Evolutionary conservation across 2,888 invertebrate species (phyloP).

Genomic region (Physocephala rufipes): DNA sequence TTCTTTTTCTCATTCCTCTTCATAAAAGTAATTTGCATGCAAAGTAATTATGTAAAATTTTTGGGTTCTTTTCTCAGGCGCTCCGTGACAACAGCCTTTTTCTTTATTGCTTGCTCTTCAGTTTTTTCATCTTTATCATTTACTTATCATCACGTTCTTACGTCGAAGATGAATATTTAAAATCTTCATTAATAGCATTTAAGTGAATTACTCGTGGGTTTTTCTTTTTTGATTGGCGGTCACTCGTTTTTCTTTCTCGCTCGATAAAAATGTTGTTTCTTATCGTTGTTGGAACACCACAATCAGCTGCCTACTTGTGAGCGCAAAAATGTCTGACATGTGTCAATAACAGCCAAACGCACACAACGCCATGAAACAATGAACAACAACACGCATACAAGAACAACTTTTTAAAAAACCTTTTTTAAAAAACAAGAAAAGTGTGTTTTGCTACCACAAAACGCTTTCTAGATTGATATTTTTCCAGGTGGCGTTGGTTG

Average conservation of each 20-base stretch:
- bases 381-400: too few relatives aligned
- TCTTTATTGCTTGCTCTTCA: too few relatives aligned
- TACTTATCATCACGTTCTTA: not conserved
- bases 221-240: too few relatives aligned
- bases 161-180: conserved; percentile 46
- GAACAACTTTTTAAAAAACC: too few relatives aligned
- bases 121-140: too few relatives aligned
- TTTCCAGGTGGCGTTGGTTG: too few relatives aligned
- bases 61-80: too few relatives aligned
- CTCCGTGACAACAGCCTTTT: too few relatives aligned
- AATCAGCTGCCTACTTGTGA: not conserved
- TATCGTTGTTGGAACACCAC: conserved; percentile 21
- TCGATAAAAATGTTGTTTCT: conserved; percentile 15
- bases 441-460: too few relatives aligned
- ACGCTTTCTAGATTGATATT: too few relatives aligned
- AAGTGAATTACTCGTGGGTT: conserved; percentile 15
- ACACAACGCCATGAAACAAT: conserved; percentile 16
- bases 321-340: not conserved
- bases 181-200: conserved; percentile 51
- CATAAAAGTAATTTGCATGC: conserved; percentile 28
- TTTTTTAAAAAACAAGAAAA: too few relatives aligned
- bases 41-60: not conserved
- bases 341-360: conserved; percentile 10
- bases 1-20: not conserved
- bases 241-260: too few relatives aligned